A percentile compares a stretch with the other conserved stretches of the same genome.
Evolutionary conservation across 2,797 vertebrate genomes (phyloP).

Genomic region (Enteromius fasciolatus): DNA sequence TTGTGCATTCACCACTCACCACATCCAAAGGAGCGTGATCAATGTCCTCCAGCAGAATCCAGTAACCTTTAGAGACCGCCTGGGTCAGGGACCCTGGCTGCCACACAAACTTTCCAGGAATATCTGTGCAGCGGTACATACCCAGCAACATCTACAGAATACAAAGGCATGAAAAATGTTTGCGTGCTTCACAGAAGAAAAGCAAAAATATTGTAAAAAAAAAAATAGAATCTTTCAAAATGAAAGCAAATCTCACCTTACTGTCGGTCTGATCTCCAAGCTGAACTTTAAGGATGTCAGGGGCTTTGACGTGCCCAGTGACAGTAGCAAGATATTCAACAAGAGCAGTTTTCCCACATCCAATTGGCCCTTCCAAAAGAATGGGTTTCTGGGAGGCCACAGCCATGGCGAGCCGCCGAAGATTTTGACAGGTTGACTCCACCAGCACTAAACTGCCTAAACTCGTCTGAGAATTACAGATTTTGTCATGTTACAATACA

Average conservation of each 20-base stretch:
- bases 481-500: background rate
- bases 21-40: constrained; percentile 96
- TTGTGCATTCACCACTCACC: constrained; percentile 72
- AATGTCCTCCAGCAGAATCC: constrained; percentile 96
- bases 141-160: constrained; percentile 86
- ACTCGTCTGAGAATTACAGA: constrained; percentile 34
- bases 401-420: constrained; percentile 90
- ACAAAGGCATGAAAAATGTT: background rate
- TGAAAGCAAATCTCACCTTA: constrained; percentile 82
- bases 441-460: constrained; percentile 83
- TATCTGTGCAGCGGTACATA: constrained; percentile 96
- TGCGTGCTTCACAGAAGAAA: background rate
- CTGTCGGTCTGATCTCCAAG: constrained; percentile 98
- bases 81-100: constrained; percentile 93
- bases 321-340: constrained; percentile 88
- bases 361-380: constrained; percentile 93
- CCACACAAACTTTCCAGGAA: constrained; percentile 97
- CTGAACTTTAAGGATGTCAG: constrained; percentile 93
- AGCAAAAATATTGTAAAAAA: background rate
- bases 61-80: constrained; percentile 89
- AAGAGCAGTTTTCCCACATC: constrained; percentile 93
- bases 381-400: constrained; percentile 89
- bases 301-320: constrained; percentile 86
- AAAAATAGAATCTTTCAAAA: background rate
- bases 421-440: constrained; percentile 86